Evolutionary conservation across 2,888 invertebrate species (phyloP), one percentile per base, ranked within the genome.

Genomic region (Drosophila neutralis): DNA sequence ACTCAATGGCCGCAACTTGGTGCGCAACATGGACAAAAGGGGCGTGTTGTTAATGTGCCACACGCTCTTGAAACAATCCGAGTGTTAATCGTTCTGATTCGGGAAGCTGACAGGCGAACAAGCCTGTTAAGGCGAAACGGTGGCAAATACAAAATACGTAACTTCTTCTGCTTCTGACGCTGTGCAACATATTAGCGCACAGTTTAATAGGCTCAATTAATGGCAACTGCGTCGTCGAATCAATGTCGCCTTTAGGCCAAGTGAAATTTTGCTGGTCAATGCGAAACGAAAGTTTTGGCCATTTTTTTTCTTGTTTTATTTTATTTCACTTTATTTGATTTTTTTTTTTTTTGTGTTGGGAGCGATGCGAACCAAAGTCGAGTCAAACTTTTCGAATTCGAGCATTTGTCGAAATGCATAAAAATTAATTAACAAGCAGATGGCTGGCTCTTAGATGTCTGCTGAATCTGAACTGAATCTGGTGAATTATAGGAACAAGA

Each of bases 351-450:
- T 70, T 52, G 36, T 63, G 61, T 80, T 83, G 78, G 62, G 58
- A 60, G 48, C 76, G 87, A 71, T 74, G 69, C 74, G 38, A 74
- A 74, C 65, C 65, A 67, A 61, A 72, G 42, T 48, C 49, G 52
- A 58, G 53, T 64, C 52, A 68, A 80, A 80, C 62, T 87, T 81
- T 82, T 80, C 69, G 66, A 61, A 69, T 83, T 70, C 27, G 73
- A 86, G 87, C 76, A 77, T 76, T 89, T 75, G 87, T 80, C 60
- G 73, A 80, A 90, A 80, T 90, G 89, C 89, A 90, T 90, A 80
- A 87, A 90, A 84, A 82, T 90, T 90, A 90, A 87, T 90, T 90
- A 90, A 89, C 85, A 84, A 84, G 73, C 78, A 66, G 53, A 15
- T 35, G 15, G 53, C 21, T 35, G 15, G 83, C 63, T 36, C 24